Evolutionary conservation across 2,113 vertebrate species (phyloP), one percentile per base, ranked within the genome.

Genomic region (Calypte anna): DNA sequence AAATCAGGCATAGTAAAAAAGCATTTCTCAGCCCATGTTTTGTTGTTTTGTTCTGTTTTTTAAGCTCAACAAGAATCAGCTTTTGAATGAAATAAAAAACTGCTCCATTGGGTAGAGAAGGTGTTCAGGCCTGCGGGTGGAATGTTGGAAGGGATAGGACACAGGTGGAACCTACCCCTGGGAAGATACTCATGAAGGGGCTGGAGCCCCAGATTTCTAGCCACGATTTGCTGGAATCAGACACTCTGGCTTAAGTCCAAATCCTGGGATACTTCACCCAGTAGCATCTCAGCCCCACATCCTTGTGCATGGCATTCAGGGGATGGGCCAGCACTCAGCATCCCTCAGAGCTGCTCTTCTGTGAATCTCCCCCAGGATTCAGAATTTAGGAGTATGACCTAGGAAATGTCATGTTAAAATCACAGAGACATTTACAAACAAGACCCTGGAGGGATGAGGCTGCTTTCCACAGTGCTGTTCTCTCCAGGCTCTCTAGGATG

Each of bases 1-100:
- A 93, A 96, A 2, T 27, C 75, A 77, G 24, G 58, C 78, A 20
- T 73, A 85, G 81, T 94, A 82, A 92, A 93, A 91, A 50, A 93
- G 82, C 73, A 76, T 82, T 28, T 86, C 82, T 81, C 73, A 64
- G 76, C 27, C 54, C 40, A 28, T 80, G 70, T 5, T 48, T 22
- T 14, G 2, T 7, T 7, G 14, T 22, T 64, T 61, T 36, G 14
- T 24, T 7, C 7, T 18, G 51, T 7, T 53, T 53, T 77, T 43
- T 72, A 40, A 40, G 40, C 33, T 88, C 62, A 46, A 53, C 66
- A 81, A 68, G 68, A 84, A 75, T 44, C 31, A 96, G 82, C 48
- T 86, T 93, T 86, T 82, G 68, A 83, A 90, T 53, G 20, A 61
- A 51, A 68, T 20, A 43, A 86, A 88, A 94, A 86, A n/a, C 68